These are phyloP conservation scores for Falco rusticolus DNA, from an alignment of 2,797 vertebrate genomes.

Conservation along the genomic window DNA sequence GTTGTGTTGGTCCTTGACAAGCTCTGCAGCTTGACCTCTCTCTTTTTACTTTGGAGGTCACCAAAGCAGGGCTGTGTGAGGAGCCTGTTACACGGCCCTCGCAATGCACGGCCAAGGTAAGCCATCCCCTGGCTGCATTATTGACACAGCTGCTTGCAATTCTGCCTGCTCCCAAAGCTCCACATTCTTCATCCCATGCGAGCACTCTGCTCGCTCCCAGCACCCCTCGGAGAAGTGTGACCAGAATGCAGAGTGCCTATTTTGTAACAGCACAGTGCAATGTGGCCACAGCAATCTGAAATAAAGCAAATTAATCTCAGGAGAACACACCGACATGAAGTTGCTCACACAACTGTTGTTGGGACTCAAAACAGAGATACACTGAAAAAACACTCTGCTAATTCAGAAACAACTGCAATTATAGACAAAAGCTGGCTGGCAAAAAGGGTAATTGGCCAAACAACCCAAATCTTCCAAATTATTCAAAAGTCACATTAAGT, in stretches of 20 bases:
- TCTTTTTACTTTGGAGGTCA: not conserved
- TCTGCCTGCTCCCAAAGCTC: conserved; percentile 35
- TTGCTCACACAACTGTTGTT: not conserved
- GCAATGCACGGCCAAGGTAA: conserved; percentile 29
- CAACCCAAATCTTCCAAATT: not conserved
- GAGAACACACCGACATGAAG: not conserved
- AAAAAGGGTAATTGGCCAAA: not conserved
- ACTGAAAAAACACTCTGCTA: not conserved
- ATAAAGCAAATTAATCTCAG: not conserved
- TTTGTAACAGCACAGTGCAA: not conserved
- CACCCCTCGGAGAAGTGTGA: conserved; percentile 38
- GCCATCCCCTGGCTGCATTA: not conserved
- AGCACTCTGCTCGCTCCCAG: not conserved
- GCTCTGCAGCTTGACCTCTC: not conserved
- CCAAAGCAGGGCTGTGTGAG: not conserved
- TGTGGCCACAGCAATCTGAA: not conserved
- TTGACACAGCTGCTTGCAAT: conserved; percentile 62
- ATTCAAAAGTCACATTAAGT: not conserved
- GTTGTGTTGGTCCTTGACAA: rapidly evolving
- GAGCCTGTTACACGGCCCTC: not conserved
- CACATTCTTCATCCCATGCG: conserved; percentile 27
- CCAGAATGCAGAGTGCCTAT: conserved; percentile 42
- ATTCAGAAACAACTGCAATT: not conserved
- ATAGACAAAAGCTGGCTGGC: not conserved
- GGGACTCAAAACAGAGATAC: not conserved